Conservation (phyloP, 2,888 invertebrate genomes). For the Limenitis camilla region DNA sequence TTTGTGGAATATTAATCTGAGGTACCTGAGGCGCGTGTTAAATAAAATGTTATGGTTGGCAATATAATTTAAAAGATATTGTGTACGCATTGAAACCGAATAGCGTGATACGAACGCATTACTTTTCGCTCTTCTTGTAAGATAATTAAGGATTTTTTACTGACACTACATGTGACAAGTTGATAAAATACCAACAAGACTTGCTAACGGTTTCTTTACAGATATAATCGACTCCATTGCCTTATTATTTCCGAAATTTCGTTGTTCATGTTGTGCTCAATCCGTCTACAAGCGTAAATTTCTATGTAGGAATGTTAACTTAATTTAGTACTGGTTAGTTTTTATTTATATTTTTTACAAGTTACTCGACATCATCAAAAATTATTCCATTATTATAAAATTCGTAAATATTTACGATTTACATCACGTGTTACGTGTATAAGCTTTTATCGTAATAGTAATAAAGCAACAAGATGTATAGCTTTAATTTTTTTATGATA, state of each 20-base stretch:
- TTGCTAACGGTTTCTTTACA: conserved; percentile 1
- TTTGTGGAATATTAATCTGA: conserved; percentile 23
- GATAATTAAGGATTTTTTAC: conserved; percentile 23
- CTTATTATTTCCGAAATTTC: not conserved
- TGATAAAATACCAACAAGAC: conserved; percentile 1
- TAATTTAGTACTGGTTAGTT: too few species aligned
- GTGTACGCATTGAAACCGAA: conserved; percentile 14
- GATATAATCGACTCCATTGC: not conserved
- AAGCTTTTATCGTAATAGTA: too few species aligned
- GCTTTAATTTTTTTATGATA: too few species aligned
- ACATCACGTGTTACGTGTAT: too few species aligned
- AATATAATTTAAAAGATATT: conserved; percentile 26
- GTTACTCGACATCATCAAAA: too few species aligned
- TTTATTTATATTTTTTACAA: too few species aligned
- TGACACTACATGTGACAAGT: conserved; percentile 7
- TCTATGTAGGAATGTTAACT: too few species aligned
- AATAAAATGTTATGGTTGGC: conserved; percentile 25
- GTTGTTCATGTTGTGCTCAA: too few species aligned
- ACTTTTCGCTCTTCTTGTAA: conserved; percentile 19
- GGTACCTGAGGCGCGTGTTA: conserved; percentile 13
- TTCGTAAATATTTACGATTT: too few species aligned
- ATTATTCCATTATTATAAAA: too few species aligned
- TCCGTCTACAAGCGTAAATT: too few species aligned
- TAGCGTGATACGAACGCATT: conserved; percentile 24
- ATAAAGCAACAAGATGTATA: too few species aligned